These are phyloP conservation scores for Pocillopora meandrina DNA, from an alignment of 92 coral and sea anemone genomes.

Conservation along the genomic window DNA sequence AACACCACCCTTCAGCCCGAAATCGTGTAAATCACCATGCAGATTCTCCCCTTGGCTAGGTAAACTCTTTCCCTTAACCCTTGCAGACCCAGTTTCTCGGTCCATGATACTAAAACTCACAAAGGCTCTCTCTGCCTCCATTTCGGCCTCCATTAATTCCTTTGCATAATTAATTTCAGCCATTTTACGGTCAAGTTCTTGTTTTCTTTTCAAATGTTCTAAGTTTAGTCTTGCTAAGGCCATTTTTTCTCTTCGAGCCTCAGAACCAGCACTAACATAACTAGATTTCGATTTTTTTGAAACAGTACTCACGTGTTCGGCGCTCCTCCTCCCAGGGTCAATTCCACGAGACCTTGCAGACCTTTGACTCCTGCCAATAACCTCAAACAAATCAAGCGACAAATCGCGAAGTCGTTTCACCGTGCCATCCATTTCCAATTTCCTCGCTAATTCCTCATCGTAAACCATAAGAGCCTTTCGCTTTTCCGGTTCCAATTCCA, in stretches of 20 bases:
- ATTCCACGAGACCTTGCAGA: background rate
- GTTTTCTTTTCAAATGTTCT: slow-evolving; percentile 44
- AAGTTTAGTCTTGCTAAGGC: slow-evolving; percentile 36
- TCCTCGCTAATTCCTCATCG: slow-evolving; percentile 27
- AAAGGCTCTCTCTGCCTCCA: slow-evolving; percentile 34
- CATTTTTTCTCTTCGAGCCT: slow-evolving; percentile 28
- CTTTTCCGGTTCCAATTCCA: background rate
- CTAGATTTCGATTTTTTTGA: background rate
- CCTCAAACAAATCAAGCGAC: background rate
- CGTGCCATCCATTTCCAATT: slow-evolving; percentile 29
- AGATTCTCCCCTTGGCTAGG: background rate
- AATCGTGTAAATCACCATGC: background rate
- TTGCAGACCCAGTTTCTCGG: background rate
- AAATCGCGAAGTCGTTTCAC: background rate
- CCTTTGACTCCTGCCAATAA: no score
- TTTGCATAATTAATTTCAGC: slow-evolving; percentile 25
- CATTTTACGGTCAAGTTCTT: slow-evolving; percentile 33
- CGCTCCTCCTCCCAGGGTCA: background rate
- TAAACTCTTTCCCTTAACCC: background rate
- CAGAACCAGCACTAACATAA: background rate
- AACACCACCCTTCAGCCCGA: background rate
- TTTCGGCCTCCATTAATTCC: slow-evolving; percentile 41
- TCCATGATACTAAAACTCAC: slow-evolving; percentile 29
- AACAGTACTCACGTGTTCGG: slow-evolving; percentile 39
- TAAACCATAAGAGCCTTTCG: background rate